A percentile compares a stretch with the other conserved stretches of the same genome.
Conservation (phyloP, 2,113 vertebrate genomes). For the Serilophus lunatus region DNA sequence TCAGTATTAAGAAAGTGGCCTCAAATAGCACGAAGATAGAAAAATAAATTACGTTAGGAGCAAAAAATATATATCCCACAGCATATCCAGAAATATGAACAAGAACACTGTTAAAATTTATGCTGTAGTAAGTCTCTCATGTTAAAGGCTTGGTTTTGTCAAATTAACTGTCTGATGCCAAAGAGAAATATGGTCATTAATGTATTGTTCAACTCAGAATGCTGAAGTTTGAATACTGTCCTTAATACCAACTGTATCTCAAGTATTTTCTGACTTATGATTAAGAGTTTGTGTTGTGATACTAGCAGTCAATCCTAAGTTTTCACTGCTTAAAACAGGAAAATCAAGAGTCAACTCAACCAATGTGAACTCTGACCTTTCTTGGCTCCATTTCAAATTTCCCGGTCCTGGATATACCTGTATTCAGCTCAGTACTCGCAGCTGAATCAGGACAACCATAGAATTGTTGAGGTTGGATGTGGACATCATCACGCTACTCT, state of each 20-base stretch:
- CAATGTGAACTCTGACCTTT: background rate
- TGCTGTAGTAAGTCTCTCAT: background rate
- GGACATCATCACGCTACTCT: background rate
- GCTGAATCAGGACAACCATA: background rate
- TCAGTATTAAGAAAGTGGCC: background rate
- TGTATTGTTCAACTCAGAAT: background rate
- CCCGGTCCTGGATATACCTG: background rate
- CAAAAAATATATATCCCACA: background rate
- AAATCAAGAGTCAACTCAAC: background rate
- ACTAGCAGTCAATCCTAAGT: background rate
- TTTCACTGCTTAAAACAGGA: background rate
- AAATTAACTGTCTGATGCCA: background rate
- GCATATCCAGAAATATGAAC: background rate
- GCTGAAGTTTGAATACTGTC: background rate
- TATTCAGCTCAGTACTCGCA: background rate
- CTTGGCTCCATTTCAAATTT: background rate
- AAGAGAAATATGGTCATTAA: background rate
- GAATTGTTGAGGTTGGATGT: rapidly evolving
- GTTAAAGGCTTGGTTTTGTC: background rate
- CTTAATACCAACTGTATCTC: background rate
- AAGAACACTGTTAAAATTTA: background rate
- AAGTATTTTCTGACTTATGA: background rate
- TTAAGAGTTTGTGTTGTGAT: background rate
- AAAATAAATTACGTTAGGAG: background rate
- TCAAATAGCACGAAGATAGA: background rate